phyloP scores from a whole-genome alignment of 2,797 vertebrate species.

The Adrianichthys oophorus region DNA sequence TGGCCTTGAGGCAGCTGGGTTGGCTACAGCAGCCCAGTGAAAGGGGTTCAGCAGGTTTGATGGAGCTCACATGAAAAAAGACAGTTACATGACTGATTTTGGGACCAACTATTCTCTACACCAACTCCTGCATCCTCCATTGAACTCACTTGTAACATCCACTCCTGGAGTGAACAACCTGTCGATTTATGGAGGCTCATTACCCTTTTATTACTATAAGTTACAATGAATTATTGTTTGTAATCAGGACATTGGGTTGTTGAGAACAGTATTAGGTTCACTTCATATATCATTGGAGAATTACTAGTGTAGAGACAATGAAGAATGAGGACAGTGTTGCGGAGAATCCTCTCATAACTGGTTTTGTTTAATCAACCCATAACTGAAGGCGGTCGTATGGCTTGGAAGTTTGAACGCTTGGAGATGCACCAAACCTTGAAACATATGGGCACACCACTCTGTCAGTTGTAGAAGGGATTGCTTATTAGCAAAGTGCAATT shows the following conservation, averaged over 20 bases:
- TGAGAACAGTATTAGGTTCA: conserved; percentile 69
- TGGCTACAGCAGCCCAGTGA: too few relatives aligned
- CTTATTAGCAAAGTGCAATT: conserved; percentile 75
- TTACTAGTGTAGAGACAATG: conserved; percentile 47
- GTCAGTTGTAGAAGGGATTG: conserved; percentile 43
- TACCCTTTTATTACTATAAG: conserved; percentile 78
- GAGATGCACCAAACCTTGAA: conserved; percentile 7
- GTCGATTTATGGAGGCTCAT: conserved; percentile 74
- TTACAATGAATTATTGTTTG: conserved; percentile 81
- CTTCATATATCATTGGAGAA: conserved; percentile 74
- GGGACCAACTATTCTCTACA: conserved; percentile 20
- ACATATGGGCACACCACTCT: not conserved
- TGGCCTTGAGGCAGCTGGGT: too few relatives aligned
- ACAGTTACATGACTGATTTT: conserved; percentile 35
- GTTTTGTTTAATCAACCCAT: conserved; percentile 56
- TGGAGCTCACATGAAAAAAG: conserved; percentile 14
- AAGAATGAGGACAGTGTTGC: conserved; percentile 48
- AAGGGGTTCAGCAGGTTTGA: too few relatives aligned
- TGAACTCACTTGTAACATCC: conserved; percentile 26
- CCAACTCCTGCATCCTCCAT: conserved; percentile 16
- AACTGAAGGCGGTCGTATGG: conserved; percentile 38
- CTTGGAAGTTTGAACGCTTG: conserved; percentile 14
- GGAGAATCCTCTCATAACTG: conserved; percentile 44
- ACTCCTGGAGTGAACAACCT: conserved; percentile 26
- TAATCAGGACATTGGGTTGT: conserved; percentile 75